Base-by-base conservation (phyloP, 2,113 vertebrate genomes). In the Scytalopus superciliaris region DNA sequence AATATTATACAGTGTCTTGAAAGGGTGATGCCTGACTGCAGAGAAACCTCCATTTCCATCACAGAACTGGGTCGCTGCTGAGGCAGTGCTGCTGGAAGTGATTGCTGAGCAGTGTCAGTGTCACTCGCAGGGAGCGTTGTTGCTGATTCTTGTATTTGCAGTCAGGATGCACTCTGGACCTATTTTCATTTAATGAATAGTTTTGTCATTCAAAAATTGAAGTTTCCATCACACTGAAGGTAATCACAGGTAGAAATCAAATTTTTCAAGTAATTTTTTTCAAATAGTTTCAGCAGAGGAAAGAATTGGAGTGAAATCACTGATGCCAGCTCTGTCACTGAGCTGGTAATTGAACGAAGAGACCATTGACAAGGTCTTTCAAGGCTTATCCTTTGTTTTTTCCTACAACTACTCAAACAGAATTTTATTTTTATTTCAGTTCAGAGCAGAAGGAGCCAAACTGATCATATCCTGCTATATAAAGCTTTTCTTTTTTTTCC, bases 181-280 rank as follows among this genome's bases (percentile, higher is more conserved):
- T 49, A 49, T 88, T 80, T 94, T 73, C 53, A 66, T 93, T 81
- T 50, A 89, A 84, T 85, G 87, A 89, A 89, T 92, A 73, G 53
- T 80, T 77, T 85, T 3, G 45, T 83, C 75, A 49, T 73, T 93
- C 75, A 18, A 69, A 89, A 93, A 85, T 56, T 68, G 47, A 82
- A 57, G 55, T 86, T 85, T 88, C 63, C 19, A 50, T 94, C 72
- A 53, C 67, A 69, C 53, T 39, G 59, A 83, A 86, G 67, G 92
- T 59, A 90, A 95, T 94, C 56, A 45, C 59, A 74, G 67, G 76
- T 74, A 24, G 72, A 85, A 95, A 96, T 64, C 31, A 94, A 88
- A 93, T 25, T 92, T 95, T 93, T 73, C 59, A 90, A 93, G 83
- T 94, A 2, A 86, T 93, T 94, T 95, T 45, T 91, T 90, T 91